These are phyloP conservation scores for Cylas formicarius DNA, from an alignment of 1,140 invertebrate species.

Conservation along the genomic window DNA sequence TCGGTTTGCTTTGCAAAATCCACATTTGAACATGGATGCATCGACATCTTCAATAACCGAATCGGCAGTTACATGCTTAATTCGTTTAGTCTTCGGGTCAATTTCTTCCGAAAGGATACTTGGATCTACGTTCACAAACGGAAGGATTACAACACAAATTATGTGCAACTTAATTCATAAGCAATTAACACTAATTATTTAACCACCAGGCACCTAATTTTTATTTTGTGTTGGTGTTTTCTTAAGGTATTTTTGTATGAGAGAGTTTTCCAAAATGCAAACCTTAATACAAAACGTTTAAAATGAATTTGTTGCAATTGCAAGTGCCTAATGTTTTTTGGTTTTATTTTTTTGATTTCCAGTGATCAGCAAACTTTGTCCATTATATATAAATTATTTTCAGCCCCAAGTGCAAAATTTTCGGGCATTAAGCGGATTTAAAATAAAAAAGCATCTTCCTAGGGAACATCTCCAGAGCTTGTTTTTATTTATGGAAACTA, in stretches of 20 bases:
- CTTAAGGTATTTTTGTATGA: not conserved
- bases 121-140: too few relatives aligned
- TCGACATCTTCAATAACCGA: constrained; percentile 11
- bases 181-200: not conserved
- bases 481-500: not conserved
- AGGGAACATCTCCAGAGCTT: too few relatives aligned
- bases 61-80: constrained; percentile 32
- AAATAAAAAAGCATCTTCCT: too few relatives aligned
- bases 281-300: too few relatives aligned
- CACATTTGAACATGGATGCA: constrained; percentile 24
- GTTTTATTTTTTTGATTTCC: too few relatives aligned
- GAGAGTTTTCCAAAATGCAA: not conserved
- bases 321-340: too few relatives aligned
- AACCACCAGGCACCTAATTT: not conserved
- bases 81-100: constrained; percentile 4
- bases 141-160: not conserved
- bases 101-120: constrained; percentile 1
- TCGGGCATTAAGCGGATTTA: too few relatives aligned
- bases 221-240: not conserved
- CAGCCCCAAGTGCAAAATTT: too few relatives aligned
- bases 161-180: not conserved
- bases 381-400: too few relatives aligned
- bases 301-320: too few relatives aligned
- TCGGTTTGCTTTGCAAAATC: constrained; percentile 20
- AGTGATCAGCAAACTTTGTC: too few relatives aligned